Percentiles rank a stretch among this genome's conserved stretches.
phyloP scores from a whole-genome alignment of 2,797 vertebrate genomes.

The Enteromius afrohamiltoni region DNA sequence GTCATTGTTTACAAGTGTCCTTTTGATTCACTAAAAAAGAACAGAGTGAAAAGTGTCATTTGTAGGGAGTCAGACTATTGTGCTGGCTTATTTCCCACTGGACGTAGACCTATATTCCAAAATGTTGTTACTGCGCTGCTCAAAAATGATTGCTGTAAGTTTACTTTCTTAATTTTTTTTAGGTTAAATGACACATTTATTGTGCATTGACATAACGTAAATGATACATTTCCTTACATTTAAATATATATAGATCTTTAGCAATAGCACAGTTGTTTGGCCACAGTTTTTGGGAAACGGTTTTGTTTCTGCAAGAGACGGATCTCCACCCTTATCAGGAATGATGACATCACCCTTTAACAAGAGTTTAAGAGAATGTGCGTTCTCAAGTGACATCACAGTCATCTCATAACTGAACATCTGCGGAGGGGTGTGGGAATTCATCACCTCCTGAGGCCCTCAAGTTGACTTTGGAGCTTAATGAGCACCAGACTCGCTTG shows the following conservation, averaged over 20 bases:
- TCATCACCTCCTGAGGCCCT: constrained; percentile 70
- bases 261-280: neutral
- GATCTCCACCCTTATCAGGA: constrained; percentile 49
- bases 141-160: neutral
- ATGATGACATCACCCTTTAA: constrained; percentile 62
- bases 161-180: neutral
- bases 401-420: constrained; percentile 72
- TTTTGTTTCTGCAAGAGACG: neutral
- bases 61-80: neutral
- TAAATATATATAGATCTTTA: neutral
- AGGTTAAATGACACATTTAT: neutral
- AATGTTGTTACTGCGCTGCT: neutral
- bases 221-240: neutral
- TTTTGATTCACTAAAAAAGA: neutral
- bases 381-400: constrained; percentile 74
- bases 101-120: neutral
- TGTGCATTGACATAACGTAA: neutral
- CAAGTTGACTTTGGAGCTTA: constrained; percentile 76
- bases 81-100: neutral
- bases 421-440: constrained; percentile 79
- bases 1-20: neutral
- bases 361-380: constrained; percentile 68
- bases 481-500: constrained; percentile 79
- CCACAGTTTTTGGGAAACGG: neutral
- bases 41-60: neutral